Evolutionary conservation across 2,888 invertebrate species (phyloP), one percentile per base, ranked within the genome.

Genomic region (Spisula solida): DNA sequence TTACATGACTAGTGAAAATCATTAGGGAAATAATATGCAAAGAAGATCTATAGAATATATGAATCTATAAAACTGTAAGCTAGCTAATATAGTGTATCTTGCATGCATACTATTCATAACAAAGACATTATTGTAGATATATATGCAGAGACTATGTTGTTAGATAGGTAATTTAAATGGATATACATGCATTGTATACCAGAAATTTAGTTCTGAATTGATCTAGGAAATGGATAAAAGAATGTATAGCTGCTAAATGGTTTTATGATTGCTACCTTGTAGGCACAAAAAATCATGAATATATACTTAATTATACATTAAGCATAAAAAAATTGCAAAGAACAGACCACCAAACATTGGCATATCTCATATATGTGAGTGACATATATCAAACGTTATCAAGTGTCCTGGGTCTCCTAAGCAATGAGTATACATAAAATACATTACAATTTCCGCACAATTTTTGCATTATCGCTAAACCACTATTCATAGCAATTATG

Each of bases 401-500:
- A 75, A 31, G 18, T 75, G 75, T 75, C 75, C 75, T 75, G 75
- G 29, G 75, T 75, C 75, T 75, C 14, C 75, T 60, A n/a, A 16
- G 34, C 29, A 31, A 20, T 18, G 4, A 25, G 29, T 18, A 75
- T 12, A 31, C 75, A 75, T 31, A 31, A 75, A 60, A 31, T 25
- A 16, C 29, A 75, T 29, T 75, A 75, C 34, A 14, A 29, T 34
- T 14, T 75, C 31, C 34, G 25, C n/a, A 75, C 29, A 75, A 31
- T 75, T 75, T 60, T 75, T 75, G 31, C 75, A 31, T 18, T 75
- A 75, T 31, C 31, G 5, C 75, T 31, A 75, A 41, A 75, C 75
- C 34, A 34, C 75, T 75, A 75, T 31, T 75, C 75, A 75, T 75
- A 25, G 75, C 41, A 70, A 66, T 47, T 70, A 86, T 86, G 86